Evolutionary conservation across 2,797 vertebrate species (phyloP).

Genomic region (Bradypodion pumilum): DNA sequence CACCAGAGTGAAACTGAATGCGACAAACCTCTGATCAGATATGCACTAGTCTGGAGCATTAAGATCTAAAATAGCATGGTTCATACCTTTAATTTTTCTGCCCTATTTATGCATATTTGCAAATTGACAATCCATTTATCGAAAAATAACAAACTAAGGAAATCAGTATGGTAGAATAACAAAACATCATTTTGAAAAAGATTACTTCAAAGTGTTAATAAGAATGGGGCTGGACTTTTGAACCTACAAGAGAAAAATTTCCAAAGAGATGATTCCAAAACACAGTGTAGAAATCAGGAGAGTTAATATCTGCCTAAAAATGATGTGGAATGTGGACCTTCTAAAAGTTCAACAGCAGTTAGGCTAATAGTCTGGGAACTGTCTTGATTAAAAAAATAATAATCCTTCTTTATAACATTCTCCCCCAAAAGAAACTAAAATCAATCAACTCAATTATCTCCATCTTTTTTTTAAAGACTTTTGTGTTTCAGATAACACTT

Average conservation of each 20-base stretch:
- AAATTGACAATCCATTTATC: constrained; percentile 55
- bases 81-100: constrained; percentile 57
- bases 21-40: neutral
- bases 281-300: constrained; percentile 2
- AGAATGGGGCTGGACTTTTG: constrained; percentile 26
- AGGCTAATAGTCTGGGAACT: constrained; percentile 35
- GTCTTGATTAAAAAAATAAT: too few relatives aligned
- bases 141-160: constrained; percentile 52
- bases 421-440: constrained; percentile 26
- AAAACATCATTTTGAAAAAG: constrained; percentile 60
- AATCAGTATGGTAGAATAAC: constrained; percentile 48
- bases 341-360: constrained; percentile 24
- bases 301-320: neutral
- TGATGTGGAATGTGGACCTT: constrained; percentile 18
- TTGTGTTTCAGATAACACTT: constrained; percentile 38
- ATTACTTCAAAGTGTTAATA: constrained; percentile 53
- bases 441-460: constrained; percentile 37
- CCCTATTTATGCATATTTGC: constrained; percentile 58
- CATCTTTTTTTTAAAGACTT: constrained; percentile 13
- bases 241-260: constrained; percentile 40
- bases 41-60: constrained; percentile 30
- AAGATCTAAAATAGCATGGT: constrained; percentile 52
- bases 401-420: constrained; percentile 31
- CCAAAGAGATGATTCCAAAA: neutral
- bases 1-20: too few relatives aligned